Evolutionary conservation across 1,140 invertebrate species (phyloP), one percentile per base, ranked within the genome.

Genomic region (Drosophila santomea): DNA sequence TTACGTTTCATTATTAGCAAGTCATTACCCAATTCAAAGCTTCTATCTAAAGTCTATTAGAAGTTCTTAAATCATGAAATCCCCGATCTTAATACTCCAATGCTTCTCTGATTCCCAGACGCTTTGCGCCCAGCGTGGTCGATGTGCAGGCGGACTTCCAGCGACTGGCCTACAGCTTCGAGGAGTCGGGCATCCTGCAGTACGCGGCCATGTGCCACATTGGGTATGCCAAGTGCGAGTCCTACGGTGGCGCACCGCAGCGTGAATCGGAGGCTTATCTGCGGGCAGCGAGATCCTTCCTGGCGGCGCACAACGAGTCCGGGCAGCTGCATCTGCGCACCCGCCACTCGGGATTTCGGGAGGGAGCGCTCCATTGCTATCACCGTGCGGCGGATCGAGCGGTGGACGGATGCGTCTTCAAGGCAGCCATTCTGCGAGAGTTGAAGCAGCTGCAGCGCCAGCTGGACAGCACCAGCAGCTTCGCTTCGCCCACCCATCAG

Each of bases 131-230:
- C 4, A 92, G 75, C 71, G 84, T 86, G 8, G 64, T 57, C 0
- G 91, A 92, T 43, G 90, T 92, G 2, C 77, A 89, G 51, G 74
- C 80, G n/a, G 91, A 92, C 28, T 92, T 91, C 36, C 68, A 89
- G 38, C 74, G 85, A 2, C 61, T 92, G 38, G 91, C 91, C 7
- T 74, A 82, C 43, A 82, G 71, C 32, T 92, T 92, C 28, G 90
- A 91, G 51, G 86, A 92, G 50, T 78, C 79, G 36, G 76, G 80
- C n/a, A 86, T 92, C 14, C 78, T 61, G 43, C 83, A 92, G 58
- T 92, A 92, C 50, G 91, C 91, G 20, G 92, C 78, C 2, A 90
- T 92, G 84, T 92, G 92, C 17, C 90, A 90, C 48, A 75, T 92
- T 14, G 91, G 91, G 17, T 91, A 68, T 36, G 86, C 91, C 43